Evolutionary conservation across 2,888 invertebrate genomes (phyloP).

Genomic region (Polydrusus cervinus): DNA sequence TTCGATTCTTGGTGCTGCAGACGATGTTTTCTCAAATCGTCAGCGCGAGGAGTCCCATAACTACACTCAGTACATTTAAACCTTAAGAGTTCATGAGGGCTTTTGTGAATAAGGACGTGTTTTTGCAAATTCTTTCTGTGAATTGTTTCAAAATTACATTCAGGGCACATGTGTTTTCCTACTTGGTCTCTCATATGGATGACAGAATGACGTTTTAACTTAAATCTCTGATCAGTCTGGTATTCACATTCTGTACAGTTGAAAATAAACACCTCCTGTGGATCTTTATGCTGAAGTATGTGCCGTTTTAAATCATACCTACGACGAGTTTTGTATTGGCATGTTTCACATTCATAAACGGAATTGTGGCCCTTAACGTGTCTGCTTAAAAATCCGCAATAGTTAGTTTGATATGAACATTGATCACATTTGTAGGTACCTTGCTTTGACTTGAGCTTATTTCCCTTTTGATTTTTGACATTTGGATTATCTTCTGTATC

Average conservation of each 20-base stretch:
- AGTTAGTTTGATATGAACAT: too few relatives aligned
- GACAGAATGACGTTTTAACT: not conserved
- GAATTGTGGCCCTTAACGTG: too few relatives aligned
- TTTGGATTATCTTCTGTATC: not conserved
- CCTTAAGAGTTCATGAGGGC: not conserved
- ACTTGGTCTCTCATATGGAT: not conserved
- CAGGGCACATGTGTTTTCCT: not conserved
- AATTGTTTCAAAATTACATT: not conserved
- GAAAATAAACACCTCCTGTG: not conserved
- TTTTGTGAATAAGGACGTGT: not conserved
- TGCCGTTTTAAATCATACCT: not conserved
- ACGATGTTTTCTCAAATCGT: not conserved
- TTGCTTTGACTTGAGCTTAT: too few relatives aligned
- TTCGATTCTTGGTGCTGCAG: not conserved
- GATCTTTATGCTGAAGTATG: not conserved
- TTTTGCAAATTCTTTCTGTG: not conserved
- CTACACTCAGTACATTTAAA: not conserved
- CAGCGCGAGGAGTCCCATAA: not conserved
- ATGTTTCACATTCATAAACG: too few relatives aligned
- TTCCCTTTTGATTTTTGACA: not conserved
- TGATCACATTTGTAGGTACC: too few relatives aligned
- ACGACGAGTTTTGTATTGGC: not conserved
- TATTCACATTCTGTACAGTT: constrained; percentile 9
- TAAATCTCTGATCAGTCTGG: not conserved
- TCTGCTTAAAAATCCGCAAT: too few relatives aligned